phyloP scores from a whole-genome alignment of 2,797 vertebrate genomes.

The Aselliscus stoliczkanus region DNA sequence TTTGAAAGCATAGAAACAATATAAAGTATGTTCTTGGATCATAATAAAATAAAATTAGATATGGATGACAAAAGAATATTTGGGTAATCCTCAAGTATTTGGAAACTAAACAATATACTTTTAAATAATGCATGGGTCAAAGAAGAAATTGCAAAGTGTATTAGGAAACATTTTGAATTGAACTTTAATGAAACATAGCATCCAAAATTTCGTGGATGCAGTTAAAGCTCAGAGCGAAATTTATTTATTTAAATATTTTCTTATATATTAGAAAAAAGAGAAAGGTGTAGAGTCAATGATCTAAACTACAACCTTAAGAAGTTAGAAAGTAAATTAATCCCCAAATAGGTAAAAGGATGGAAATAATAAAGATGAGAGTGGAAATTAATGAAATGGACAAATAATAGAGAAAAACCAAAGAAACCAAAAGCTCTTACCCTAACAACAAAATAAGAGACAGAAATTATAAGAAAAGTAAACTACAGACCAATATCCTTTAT shows the following conservation, averaged over 20 bases:
- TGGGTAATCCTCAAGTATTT: not conserved
- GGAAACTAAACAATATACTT: not conserved
- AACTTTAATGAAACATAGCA: not conserved
- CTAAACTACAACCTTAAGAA: not conserved
- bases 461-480: not conserved
- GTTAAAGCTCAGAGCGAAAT: not conserved
- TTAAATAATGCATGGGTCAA: not conserved
- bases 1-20: too few species aligned
- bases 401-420: not conserved
- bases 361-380: not conserved
- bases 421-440: not conserved
- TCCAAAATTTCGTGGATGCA: not conserved
- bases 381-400: not conserved
- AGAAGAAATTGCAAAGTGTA: not conserved
- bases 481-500: not conserved
- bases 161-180: not conserved
- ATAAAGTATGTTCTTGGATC: too few species aligned
- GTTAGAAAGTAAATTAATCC: not conserved
- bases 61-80: not conserved
- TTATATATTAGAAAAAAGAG: not conserved
- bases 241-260: not conserved
- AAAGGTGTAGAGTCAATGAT: not conserved
- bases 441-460: not conserved
- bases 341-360: not conserved
- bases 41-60: not conserved